These are phyloP conservation scores for Plumapathes pennacea DNA, from an alignment of 92 coral and sea anemone genomes.

Conservation along the genomic window DNA sequence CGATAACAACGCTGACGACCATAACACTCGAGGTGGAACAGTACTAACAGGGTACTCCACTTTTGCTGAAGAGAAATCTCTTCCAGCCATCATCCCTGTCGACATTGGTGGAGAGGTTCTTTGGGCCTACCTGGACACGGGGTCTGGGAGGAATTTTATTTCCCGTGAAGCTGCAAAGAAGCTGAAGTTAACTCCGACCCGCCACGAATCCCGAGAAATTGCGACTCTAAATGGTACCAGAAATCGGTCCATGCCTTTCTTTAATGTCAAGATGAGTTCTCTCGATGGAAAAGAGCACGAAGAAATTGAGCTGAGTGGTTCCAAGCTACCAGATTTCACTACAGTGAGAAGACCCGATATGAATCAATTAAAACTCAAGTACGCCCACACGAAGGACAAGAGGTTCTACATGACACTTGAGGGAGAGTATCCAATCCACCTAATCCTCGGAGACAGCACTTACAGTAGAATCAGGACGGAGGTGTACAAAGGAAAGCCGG, in stretches of 20 bases:
- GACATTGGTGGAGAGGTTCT: constrained; percentile 8
- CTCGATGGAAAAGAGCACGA: constrained; percentile 25
- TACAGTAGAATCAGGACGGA: constrained; percentile 47
- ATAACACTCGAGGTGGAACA: background rate
- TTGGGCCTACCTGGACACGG: constrained; percentile 63
- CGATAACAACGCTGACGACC: constrained; percentile 6
- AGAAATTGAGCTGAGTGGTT: constrained; percentile 20
- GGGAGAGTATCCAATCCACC: constrained; percentile 15
- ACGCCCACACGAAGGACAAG: constrained; percentile 35
- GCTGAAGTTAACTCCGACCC: constrained; percentile 22
- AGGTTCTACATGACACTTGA: constrained; percentile 20
- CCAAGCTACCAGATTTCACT: constrained; percentile 25
- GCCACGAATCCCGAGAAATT: constrained; percentile 49
- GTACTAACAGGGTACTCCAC: constrained; percentile 38
- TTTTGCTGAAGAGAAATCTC: constrained; percentile 12
- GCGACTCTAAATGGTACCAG: constrained; percentile 46
- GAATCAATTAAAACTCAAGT: constrained; percentile 21
- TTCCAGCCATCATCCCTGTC: constrained; percentile 70
- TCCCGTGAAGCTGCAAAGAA: constrained; percentile 29
- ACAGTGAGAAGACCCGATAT: constrained; percentile 36
- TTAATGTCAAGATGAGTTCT: constrained; percentile 5
- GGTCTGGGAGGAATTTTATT: constrained; percentile 54
- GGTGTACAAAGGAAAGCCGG: constrained; percentile 43
- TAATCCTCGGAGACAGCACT: constrained; percentile 37
- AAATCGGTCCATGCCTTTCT: constrained; percentile 52